These are phyloP conservation scores for Antigone vipio DNA, from an alignment of 2,113 vertebrate species.

Conservation along the genomic window DNA sequence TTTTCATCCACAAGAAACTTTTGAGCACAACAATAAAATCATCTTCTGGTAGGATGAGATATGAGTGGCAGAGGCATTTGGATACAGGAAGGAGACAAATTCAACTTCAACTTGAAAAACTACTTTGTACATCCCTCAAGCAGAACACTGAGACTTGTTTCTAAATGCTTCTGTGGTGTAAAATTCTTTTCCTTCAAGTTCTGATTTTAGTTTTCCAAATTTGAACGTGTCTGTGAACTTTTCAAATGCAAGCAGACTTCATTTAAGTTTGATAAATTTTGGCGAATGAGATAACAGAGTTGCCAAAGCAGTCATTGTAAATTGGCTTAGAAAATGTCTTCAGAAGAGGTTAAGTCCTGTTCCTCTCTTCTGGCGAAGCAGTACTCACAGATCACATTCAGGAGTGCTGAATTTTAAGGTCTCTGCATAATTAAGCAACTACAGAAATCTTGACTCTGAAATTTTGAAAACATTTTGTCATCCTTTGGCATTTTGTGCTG, in stretches of 20 bases:
- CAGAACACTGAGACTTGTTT: not conserved
- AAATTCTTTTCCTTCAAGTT: constrained; percentile 1
- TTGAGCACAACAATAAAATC: not conserved
- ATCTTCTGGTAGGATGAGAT: not conserved
- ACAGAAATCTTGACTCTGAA: not conserved
- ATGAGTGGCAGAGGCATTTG: not conserved
- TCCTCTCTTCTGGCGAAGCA: not conserved
- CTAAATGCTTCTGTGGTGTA: not conserved
- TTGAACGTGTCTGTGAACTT: constrained; percentile 22
- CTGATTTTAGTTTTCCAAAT: constrained; percentile 36
- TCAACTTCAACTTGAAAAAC: not conserved
- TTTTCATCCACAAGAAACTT: not conserved
- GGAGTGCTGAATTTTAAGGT: not conserved
- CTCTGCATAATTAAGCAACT: constrained; percentile 3
- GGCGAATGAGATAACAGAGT: constrained; percentile 3
- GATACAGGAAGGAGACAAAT: not conserved
- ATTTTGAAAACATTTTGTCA: not conserved
- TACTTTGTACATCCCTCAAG: not conserved
- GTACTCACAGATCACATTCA: not conserved
- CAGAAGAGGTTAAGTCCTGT: constrained; percentile 13
- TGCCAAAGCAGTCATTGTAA: constrained; percentile 1
- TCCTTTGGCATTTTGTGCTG: not conserved
- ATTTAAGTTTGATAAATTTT: constrained; percentile 38
- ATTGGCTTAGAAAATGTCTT: constrained; percentile 35
- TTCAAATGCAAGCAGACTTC: not conserved